A percentile compares a stretch with the other conserved stretches of the same genome.
Conservation (phyloP, 2,888 invertebrate species). For the Cheilosia urbana region DNA sequence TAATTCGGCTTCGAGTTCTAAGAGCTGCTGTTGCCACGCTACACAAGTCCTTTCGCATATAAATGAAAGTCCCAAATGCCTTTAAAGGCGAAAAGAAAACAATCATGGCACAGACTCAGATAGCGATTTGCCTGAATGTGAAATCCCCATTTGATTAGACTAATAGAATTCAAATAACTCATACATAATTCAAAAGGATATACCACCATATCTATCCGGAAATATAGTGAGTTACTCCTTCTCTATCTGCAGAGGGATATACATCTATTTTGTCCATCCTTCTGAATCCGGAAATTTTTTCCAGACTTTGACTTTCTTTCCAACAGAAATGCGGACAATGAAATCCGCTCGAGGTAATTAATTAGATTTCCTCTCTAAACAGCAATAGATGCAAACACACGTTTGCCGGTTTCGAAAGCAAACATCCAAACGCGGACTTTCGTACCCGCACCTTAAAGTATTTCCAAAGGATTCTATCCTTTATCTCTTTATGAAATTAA, state of each 20-base stretch:
- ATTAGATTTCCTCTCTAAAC: slow-evolving; percentile 24
- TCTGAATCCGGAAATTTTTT: slow-evolving; percentile 3
- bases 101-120: slow-evolving; percentile 5
- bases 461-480: neutral
- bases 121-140: slow-evolving; percentile 12
- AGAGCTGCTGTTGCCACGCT: neutral
- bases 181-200: slow-evolving; percentile 56
- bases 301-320: neutral
- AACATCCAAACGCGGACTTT: neutral
- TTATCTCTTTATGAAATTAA: slow-evolving; percentile 24
- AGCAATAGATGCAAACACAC: neutral
- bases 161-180: slow-evolving; percentile 63
- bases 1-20: slow-evolving; percentile 8
- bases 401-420: neutral
- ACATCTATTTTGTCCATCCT: slow-evolving; percentile 3
- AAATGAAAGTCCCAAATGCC: neutral
- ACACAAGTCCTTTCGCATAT: neutral
- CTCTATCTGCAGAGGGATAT: slow-evolving; percentile 4
- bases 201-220: slow-evolving; percentile 11
- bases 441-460: neutral
- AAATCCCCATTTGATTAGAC: slow-evolving; percentile 58
- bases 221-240: neutral
- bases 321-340: slow-evolving; percentile 32
- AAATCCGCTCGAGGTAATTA: slow-evolving; percentile 41
- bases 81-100: slow-evolving; percentile 33